Conservation (phyloP, 2,113 vertebrate species). For the Muscicapa adusta region DNA sequence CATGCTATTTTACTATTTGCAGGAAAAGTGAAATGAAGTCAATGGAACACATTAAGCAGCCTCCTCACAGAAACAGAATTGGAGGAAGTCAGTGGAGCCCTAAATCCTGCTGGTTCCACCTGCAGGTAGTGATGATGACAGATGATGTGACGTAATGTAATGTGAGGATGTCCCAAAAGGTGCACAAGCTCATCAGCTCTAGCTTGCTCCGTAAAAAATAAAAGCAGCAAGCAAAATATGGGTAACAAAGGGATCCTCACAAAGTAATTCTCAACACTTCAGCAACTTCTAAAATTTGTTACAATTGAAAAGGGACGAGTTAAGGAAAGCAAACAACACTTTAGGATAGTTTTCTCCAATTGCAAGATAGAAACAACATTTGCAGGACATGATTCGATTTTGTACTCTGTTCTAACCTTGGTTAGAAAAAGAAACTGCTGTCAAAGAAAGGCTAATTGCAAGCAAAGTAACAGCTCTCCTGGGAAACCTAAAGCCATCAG, state of each 20-base stretch:
- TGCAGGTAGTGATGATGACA: not conserved
- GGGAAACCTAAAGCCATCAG: constrained; percentile 24
- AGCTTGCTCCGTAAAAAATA: not conserved
- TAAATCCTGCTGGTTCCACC: not conserved
- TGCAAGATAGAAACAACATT: not conserved
- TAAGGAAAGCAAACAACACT: not conserved
- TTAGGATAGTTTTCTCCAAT: not conserved
- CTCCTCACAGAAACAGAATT: not conserved
- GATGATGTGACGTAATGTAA: not conserved
- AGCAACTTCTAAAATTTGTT: not conserved
- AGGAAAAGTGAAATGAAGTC: not conserved
- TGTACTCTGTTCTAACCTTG: not conserved
- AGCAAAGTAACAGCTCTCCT: not conserved
- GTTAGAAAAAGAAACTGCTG: not conserved
- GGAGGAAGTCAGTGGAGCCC: not conserved
- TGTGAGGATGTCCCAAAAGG: not conserved
- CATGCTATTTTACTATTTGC: not conserved
- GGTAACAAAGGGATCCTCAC: not conserved
- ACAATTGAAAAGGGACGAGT: not conserved
- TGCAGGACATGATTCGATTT: not conserved
- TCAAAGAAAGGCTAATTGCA: constrained; percentile 40
- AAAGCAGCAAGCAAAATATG: not conserved
- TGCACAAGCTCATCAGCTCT: not conserved
- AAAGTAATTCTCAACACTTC: not conserved
- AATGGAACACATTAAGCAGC: not conserved